Evolutionary conservation across 1,140 invertebrate species (phyloP).

Genomic region (Magallana angulata): DNA sequence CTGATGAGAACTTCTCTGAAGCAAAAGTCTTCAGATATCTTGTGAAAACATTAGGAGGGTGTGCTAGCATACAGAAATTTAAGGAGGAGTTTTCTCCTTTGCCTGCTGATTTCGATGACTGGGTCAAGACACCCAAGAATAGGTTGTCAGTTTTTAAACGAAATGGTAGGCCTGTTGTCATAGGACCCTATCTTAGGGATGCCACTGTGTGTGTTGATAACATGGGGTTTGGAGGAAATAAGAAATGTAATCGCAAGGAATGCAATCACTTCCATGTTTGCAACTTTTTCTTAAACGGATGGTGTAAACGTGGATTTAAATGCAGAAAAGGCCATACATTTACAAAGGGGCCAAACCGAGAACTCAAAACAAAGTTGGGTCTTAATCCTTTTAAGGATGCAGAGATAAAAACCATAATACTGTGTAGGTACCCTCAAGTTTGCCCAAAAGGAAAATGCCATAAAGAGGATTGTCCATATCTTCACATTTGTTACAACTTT

Average conservation of each 20-base stretch:
- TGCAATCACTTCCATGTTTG: conserved; percentile 10
- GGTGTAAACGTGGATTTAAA: conserved; percentile 15
- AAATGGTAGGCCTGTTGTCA: background rate
- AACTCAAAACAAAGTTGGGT: background rate
- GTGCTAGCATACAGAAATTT: background rate
- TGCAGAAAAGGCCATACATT: conserved; percentile 17
- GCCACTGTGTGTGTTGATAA: conserved; percentile 17
- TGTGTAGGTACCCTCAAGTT: background rate
- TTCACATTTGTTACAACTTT: background rate
- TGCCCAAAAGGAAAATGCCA: background rate
- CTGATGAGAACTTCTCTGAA: background rate
- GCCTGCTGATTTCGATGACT: conserved; percentile 1
- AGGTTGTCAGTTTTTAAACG: background rate
- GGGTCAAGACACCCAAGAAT: background rate
- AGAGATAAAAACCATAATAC: background rate
- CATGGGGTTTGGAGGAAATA: background rate
- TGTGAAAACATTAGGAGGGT: background rate
- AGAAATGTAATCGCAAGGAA: conserved; percentile 4
- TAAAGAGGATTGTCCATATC: conserved; percentile 6
- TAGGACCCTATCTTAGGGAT: background rate
- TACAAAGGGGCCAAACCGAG: background rate
- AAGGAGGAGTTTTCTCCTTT: conserved; percentile 1
- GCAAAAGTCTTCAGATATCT: background rate
- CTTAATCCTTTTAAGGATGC: conserved; percentile 28
- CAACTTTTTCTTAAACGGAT: conserved; percentile 19